Base-by-base conservation (phyloP, 2,888 invertebrate genomes). In the Oscheius myriophilus region DNA sequence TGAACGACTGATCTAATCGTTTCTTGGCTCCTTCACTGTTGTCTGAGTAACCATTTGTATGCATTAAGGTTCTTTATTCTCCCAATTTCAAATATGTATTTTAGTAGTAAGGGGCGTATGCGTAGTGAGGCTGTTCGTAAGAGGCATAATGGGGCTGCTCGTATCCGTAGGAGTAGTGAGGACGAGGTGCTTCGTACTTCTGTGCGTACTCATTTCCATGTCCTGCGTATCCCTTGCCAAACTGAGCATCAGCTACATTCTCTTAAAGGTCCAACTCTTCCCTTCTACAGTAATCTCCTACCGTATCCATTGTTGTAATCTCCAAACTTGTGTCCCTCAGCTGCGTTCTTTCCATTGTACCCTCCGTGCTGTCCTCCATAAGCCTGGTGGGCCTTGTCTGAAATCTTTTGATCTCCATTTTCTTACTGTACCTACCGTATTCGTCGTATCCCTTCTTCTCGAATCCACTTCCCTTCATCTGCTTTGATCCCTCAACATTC, bases 381-480 rank as follows among this genome's bases (percentile, higher is more conserved):
- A 54, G 72, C 71, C 53, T 71, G 69, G 25, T 78, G 73, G 16
- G 72, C 72, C 62, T 78, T 78, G 70, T 73, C 78, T 78, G 66
- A 62, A 78, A 64, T 21, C 18, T 3, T n/a, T 23, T 26, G n/a
- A 6, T n/a, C 75, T 25, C 67, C 71, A 25, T 70, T 70, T 71
- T 1, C 6, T 53, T 45, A 23, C 18, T 16, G 16, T 21, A 41
- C 33, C 33, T 49, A 66, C 78, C 80, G 57, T 75, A 69, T 66
- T 75, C 79, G 61, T 75, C 71, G 75, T 78, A 73, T 62, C 78
- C 79, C 69, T 75, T 70, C 72, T 74, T 71, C 75, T 81, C 75
- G 75, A 78, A 75, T 71, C 74, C 78, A 45, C 71, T 72, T 33
- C 67, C 66, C 70, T 78, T 72, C 53, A 72, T n/a, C 25, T 78